Evolutionary conservation across 2,113 vertebrate genomes (phyloP).

Genomic region (Nansenia antarctica): DNA sequence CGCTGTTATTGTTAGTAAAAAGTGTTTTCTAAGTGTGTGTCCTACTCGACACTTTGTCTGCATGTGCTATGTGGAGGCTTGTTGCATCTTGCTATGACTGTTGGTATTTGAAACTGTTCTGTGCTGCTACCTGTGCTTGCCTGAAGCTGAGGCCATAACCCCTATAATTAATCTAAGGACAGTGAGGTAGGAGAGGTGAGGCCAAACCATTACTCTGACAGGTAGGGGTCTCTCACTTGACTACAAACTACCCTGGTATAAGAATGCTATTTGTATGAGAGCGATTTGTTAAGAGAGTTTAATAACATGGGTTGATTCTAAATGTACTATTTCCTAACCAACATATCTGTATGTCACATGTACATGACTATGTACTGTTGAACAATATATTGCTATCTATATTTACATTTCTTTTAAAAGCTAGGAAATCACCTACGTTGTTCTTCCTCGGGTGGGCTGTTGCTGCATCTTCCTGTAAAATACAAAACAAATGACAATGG

Average conservation of each 20-base stretch:
- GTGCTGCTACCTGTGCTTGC: neutral
- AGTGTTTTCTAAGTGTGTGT: too few species aligned
- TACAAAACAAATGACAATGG: slow-evolving; percentile 11
- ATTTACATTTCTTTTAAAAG: neutral
- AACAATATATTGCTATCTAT: neutral
- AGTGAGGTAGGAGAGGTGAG: neutral
- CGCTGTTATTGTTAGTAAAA: too few species aligned
- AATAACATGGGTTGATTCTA: too few species aligned
- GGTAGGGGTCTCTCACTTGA: too few species aligned
- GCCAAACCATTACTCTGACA: neutral
- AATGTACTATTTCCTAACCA: too few species aligned
- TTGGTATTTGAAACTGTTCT: slow-evolving; percentile 29
- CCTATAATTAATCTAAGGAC: neutral
- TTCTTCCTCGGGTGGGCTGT: slow-evolving; percentile 54
- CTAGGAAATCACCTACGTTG: slow-evolving; percentile 69
- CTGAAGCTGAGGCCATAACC: neutral
- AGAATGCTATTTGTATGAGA: too few species aligned
- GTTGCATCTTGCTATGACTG: slow-evolving; percentile 28
- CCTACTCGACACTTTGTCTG: too few species aligned
- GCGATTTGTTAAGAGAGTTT: too few species aligned
- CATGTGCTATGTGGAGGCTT: slow-evolving; percentile 22
- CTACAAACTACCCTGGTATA: neutral
- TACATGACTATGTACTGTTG: too few species aligned
- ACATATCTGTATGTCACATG: too few species aligned
- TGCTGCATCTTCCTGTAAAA: slow-evolving; percentile 82